Percentiles rank a stretch among this genome's conserved stretches.
Evolutionary conservation across 2,888 invertebrate genomes (phyloP).

Genomic region (Tricholauxania praeusta): DNA sequence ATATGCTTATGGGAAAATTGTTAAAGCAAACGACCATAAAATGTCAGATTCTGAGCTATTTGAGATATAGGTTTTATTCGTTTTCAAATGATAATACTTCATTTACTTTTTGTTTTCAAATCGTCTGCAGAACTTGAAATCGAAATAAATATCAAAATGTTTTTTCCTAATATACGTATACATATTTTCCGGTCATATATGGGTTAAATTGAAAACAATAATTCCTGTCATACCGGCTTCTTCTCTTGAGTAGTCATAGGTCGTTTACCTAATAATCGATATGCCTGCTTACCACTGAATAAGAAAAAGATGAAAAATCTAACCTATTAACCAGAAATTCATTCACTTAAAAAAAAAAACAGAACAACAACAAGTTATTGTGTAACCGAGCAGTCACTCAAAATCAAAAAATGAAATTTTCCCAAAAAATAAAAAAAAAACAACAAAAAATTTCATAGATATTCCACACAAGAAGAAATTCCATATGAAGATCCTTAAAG

Average conservation of each 20-base stretch:
- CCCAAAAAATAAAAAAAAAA: constrained; percentile 13
- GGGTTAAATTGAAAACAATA: neutral
- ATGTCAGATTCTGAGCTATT: too few species aligned
- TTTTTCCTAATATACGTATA: too few species aligned
- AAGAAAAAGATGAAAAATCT: constrained; percentile 22
- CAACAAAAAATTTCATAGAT: neutral
- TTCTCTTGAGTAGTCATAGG: constrained; percentile 38
- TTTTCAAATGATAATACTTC: too few species aligned
- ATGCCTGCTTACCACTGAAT: constrained; percentile 39
- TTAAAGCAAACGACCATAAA: too few species aligned
- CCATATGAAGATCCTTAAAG: neutral
- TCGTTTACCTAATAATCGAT: constrained; percentile 47
- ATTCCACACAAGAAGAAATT: constrained; percentile 4
- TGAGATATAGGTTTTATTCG: too few species aligned
- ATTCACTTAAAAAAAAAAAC: too few species aligned
- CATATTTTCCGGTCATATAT: neutral
- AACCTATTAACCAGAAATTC: constrained; percentile 23
- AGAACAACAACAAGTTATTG: constrained; percentile 15
- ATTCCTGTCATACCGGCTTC: constrained; percentile 19
- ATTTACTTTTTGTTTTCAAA: too few species aligned
- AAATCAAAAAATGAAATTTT: neutral
- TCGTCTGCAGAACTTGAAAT: too few species aligned
- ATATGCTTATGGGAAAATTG: too few species aligned
- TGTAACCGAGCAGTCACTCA: constrained; percentile 13
- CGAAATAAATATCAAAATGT: too few species aligned